Evolutionary conservation across 2,113 vertebrate genomes (phyloP).

Genomic region (Ctenodactylus gundi): DNA sequence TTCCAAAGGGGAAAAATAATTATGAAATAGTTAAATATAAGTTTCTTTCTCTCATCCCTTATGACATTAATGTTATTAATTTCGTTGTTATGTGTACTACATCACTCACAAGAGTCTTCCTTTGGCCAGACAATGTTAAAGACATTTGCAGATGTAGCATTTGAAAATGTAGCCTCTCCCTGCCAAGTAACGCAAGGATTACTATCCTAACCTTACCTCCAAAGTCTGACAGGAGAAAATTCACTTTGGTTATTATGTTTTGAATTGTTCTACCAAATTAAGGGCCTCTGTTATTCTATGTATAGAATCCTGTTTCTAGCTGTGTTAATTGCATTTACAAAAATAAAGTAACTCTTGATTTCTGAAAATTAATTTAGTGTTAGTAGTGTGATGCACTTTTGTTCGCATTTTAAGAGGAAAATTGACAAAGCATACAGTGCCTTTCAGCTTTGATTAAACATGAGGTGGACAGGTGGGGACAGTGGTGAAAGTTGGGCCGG

Average conservation of each 20-base stretch:
- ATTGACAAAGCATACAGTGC: background rate
- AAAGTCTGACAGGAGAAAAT: too few relatives aligned
- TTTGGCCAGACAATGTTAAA: too few relatives aligned
- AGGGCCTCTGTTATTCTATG: background rate
- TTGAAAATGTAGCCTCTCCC: too few relatives aligned
- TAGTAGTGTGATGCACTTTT: background rate
- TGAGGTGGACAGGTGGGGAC: too few relatives aligned
- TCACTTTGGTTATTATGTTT: too few relatives aligned
- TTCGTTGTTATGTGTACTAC: too few relatives aligned
- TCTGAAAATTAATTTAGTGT: background rate
- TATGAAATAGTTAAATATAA: background rate
- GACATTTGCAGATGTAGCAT: too few relatives aligned
- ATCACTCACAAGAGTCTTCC: too few relatives aligned
- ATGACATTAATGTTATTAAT: background rate
- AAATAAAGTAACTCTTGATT: background rate
- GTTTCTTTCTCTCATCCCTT: background rate
- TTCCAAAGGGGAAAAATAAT: background rate
- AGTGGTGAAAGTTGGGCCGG: too few relatives aligned
- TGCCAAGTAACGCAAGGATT: too few relatives aligned
- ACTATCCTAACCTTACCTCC: too few relatives aligned
- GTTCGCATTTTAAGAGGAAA: background rate
- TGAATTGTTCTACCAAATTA: background rate
- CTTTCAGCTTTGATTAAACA: background rate
- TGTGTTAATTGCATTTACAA: background rate
- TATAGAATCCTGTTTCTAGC: background rate